These are phyloP conservation scores for Polydesmus complanatus DNA, from an alignment of 2,888 invertebrate genomes.

Conservation along the genomic window DNA sequence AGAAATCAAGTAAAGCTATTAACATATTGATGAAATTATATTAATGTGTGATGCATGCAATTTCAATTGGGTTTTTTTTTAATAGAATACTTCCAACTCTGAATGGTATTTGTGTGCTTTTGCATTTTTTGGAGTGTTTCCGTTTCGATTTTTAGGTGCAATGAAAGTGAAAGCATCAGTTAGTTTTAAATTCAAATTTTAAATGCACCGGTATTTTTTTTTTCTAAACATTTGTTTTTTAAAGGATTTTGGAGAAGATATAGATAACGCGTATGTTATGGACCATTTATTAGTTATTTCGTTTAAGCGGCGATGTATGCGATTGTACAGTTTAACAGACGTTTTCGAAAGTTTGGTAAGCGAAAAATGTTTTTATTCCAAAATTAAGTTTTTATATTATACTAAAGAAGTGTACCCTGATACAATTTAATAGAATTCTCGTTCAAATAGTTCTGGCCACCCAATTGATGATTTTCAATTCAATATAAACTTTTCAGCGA, in stretches of 20 bases:
- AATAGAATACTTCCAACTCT: too few species aligned
- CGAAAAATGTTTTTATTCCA: too few species aligned
- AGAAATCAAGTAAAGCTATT: too few species aligned
- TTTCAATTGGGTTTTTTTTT: too few species aligned
- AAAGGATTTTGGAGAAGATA: neutral
- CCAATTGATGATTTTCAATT: neutral
- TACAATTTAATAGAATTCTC: neutral
- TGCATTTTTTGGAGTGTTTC: neutral
- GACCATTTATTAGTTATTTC: neutral
- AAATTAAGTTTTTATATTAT: neutral
- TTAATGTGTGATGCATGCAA: too few species aligned
- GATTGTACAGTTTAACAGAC: neutral
- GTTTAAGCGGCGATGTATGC: neutral
- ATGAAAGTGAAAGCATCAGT: neutral
- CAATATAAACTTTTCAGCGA: neutral
- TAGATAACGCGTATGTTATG: neutral
- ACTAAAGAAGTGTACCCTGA: neutral
- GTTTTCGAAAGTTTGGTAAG: neutral
- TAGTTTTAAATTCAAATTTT: neutral
- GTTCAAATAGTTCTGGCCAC: neutral
- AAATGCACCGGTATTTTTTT: neutral
- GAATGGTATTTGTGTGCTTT: neutral
- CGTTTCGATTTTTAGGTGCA: neutral
- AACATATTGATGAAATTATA: too few species aligned
- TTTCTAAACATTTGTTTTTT: neutral